Evolutionary conservation across 2,888 invertebrate species (phyloP).

Genomic region (Enchytraeus crypticus): DNA sequence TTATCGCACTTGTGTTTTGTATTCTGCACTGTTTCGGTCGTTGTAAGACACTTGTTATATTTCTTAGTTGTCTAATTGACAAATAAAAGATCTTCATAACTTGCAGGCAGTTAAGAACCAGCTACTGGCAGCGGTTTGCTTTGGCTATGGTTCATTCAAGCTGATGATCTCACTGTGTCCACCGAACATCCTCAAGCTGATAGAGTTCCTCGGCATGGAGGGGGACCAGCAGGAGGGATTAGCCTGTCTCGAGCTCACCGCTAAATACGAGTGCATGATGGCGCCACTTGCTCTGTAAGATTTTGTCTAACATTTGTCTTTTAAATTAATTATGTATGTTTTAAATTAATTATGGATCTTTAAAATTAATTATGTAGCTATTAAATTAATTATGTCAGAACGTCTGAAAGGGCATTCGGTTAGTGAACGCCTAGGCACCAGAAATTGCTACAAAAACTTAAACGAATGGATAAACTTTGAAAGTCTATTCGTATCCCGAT

Average conservation of each 20-base stretch:
- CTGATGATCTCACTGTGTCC: slow-evolving; percentile 61
- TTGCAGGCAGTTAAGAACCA: slow-evolving; percentile 38
- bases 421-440: too few relatives aligned
- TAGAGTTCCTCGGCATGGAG: slow-evolving; percentile 61
- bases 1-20: too few relatives aligned
- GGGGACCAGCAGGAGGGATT: slow-evolving; percentile 58
- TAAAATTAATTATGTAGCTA: not conserved
- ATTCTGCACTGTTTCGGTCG: too few relatives aligned
- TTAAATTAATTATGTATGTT: too few relatives aligned
- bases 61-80: too few relatives aligned
- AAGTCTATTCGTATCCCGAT: too few relatives aligned
- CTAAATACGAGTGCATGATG: slow-evolving; percentile 59
- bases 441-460: too few relatives aligned
- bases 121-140: slow-evolving; percentile 62
- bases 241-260: slow-evolving; percentile 55
- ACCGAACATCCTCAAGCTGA: slow-evolving; percentile 54
- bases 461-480: too few relatives aligned
- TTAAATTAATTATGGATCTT: too few relatives aligned
- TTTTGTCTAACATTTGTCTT: too few relatives aligned
- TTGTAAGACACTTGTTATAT: too few relatives aligned
- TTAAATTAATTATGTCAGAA: not conserved
- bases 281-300: slow-evolving; percentile 61
- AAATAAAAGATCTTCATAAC: not conserved
- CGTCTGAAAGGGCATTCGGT: too few relatives aligned
- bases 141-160: slow-evolving; percentile 64